Evolutionary conservation across 2,888 invertebrate genomes (phyloP).

Genomic region (Trissoscelio sp.): DNA sequence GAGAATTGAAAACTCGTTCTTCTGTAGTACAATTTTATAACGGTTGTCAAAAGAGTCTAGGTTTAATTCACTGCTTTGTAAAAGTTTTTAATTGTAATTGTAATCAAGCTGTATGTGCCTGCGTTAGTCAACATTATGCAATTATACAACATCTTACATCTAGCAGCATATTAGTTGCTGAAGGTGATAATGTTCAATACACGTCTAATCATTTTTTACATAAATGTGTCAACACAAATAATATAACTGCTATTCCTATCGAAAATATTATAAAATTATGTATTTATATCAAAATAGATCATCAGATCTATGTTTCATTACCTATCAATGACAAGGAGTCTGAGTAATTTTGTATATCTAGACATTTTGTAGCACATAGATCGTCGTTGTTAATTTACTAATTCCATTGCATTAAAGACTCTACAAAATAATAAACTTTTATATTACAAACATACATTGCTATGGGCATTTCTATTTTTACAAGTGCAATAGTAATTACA

Average conservation of each 20-base stretch:
- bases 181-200: conserved; percentile 39
- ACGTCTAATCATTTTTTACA: conserved; percentile 37
- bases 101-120: conserved; percentile 38
- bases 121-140: conserved; percentile 49
- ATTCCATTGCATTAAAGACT: too few relatives aligned
- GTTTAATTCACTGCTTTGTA: conserved; percentile 55
- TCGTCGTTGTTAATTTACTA: too few relatives aligned
- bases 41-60: conserved; percentile 8
- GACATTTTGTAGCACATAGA: too few relatives aligned
- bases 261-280: conserved; percentile 37
- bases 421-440: too few relatives aligned
- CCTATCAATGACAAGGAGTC: conserved; percentile 41
- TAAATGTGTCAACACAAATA: conserved; percentile 48
- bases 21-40: conserved; percentile 31
- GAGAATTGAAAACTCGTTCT: conserved; percentile 48
- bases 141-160: conserved; percentile 43
- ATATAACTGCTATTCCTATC: conserved; percentile 21
- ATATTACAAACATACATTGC: too few relatives aligned
- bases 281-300: conserved; percentile 27
- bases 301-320: conserved; percentile 42
- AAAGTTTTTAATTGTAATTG: conserved; percentile 48
- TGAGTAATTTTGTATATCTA: too few relatives aligned
- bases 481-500: too few relatives aligned
- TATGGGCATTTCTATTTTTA: too few relatives aligned
- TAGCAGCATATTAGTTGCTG: conserved; percentile 34